Percentiles rank a stretch among this genome's conserved stretches.
These are phyloP conservation scores for Lepidurus packardi DNA, from an alignment of 1,140 invertebrate genomes.

Conservation along the genomic window DNA sequence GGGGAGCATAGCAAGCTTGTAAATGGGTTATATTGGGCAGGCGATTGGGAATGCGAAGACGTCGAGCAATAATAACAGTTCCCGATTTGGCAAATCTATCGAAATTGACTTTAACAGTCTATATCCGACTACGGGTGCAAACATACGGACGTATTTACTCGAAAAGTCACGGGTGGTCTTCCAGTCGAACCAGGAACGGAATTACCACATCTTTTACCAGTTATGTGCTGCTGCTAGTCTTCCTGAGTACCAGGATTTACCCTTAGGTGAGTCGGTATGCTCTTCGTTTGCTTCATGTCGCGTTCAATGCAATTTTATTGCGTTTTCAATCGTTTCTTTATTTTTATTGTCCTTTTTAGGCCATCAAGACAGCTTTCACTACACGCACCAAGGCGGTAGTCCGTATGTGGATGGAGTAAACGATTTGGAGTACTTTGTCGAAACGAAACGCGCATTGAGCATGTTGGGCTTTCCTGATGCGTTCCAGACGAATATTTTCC, in stretches of 20 bases:
- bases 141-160: constrained; percentile 95
- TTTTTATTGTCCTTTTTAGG: constrained; percentile 46
- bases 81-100: constrained; percentile 82
- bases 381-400: constrained; percentile 79
- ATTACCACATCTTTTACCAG: constrained; percentile 99
- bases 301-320: background rate
- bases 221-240: constrained; percentile 70
- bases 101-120: constrained; percentile 86
- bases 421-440: constrained; percentile 64
- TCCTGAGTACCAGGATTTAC: constrained; percentile 60
- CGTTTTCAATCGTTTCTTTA: background rate
- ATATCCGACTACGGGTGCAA: constrained; percentile 83
- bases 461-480: constrained; percentile 70
- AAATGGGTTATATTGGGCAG: constrained; percentile 43
- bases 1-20: too few relatives aligned
- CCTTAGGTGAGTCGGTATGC: constrained; percentile 54
- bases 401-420: constrained; percentile 75
- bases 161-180: constrained; percentile 95
- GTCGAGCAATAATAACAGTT: constrained; percentile 94
- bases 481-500: constrained; percentile 77
- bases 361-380: constrained; percentile 69
- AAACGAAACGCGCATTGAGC: constrained; percentile 65
- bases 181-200: constrained; percentile 84
- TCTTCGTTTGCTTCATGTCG: background rate
- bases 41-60: constrained; percentile 99